These are phyloP conservation scores for Lycophotia porphyrea DNA, from an alignment of 2,888 invertebrate genomes.

Conservation along the genomic window DNA sequence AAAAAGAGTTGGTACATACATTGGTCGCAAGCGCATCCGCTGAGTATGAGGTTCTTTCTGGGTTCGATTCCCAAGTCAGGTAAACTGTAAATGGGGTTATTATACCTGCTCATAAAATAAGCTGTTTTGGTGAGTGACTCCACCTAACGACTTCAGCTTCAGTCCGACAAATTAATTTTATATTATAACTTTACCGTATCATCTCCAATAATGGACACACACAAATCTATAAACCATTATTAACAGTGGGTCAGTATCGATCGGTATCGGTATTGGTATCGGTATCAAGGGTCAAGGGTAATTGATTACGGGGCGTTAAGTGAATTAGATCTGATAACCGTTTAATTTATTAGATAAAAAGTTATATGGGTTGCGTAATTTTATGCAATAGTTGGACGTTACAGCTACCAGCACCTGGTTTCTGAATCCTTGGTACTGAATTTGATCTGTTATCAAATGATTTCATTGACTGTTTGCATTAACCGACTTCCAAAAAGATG, in stretches of 20 bases:
- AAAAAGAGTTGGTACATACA: too few species aligned
- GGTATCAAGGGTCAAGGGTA: constrained; percentile 58
- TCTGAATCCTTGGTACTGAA: constrained; percentile 6
- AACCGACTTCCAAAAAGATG: background rate
- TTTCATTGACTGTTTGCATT: too few species aligned
- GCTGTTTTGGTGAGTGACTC: background rate
- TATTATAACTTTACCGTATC: constrained; percentile 9
- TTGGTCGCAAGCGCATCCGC: too few species aligned
- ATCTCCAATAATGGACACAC: constrained; percentile 34
- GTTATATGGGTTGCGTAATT: constrained; percentile 8
- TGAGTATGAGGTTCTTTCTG: too few species aligned
- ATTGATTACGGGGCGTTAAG: constrained; percentile 50
- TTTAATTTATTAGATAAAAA: constrained; percentile 26
- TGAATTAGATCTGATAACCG: constrained; percentile 60
- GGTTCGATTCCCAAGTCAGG: too few species aligned
- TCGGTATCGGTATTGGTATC: constrained; percentile 43
- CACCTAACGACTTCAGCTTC: background rate
- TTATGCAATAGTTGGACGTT: constrained; percentile 11
- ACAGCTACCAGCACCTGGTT: background rate
- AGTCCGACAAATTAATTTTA: background rate
- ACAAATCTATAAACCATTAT: constrained; percentile 56
- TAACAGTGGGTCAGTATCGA: constrained; percentile 57
- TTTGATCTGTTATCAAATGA: too few species aligned
- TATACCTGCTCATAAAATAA: too few species aligned
- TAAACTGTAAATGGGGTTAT: too few species aligned